Conservation (phyloP, 2,888 invertebrate species). For the Psylliodes chrysocephalus region DNA sequence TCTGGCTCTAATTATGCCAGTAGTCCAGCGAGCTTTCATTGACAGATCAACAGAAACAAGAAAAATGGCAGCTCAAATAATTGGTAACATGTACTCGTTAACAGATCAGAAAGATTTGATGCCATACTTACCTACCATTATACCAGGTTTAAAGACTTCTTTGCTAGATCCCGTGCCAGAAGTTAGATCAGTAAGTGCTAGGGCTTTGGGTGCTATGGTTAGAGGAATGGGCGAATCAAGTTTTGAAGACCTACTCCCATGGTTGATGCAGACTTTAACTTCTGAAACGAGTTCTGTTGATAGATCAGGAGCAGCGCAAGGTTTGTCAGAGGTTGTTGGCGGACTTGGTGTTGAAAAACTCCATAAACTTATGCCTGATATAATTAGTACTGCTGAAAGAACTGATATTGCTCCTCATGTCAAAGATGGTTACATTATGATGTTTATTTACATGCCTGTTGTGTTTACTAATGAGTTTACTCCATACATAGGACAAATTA, state of each 20-base stretch:
- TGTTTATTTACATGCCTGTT: slow-evolving; percentile 99
- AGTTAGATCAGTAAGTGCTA: slow-evolving; percentile 93
- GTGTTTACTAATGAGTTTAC: slow-evolving; percentile 96
- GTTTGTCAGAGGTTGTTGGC: slow-evolving; percentile 96
- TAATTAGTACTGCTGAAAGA: slow-evolving; percentile 92
- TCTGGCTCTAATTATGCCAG: slow-evolving; percentile 98
- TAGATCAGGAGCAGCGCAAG: slow-evolving; percentile 88
- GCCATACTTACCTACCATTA: slow-evolving; percentile 95
- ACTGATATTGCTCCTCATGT: slow-evolving; percentile 96
- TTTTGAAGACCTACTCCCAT: slow-evolving; percentile 95
- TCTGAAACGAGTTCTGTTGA: slow-evolving; percentile 96
- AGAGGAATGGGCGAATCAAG: slow-evolving; percentile 96
- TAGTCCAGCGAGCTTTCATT: slow-evolving; percentile 96
- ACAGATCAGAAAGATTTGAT: slow-evolving; percentile 98
- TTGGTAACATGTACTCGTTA: slow-evolving; percentile 99
- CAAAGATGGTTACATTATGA: slow-evolving; percentile 99
- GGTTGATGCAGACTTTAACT: slow-evolving; percentile 98
- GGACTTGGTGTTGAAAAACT: slow-evolving; percentile 95
- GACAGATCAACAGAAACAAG: slow-evolving; percentile 98
- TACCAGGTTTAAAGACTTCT: slow-evolving; percentile 95
- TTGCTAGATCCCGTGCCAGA: slow-evolving; percentile 98
- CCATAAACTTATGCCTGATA: slow-evolving; percentile 96
- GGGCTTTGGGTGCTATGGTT: slow-evolving; percentile 97
- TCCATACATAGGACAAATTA: slow-evolving; percentile 89
- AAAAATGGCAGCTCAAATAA: slow-evolving; percentile 99